A percentile compares a stretch with the other conserved stretches of the same genome.
These are phyloP conservation scores for Anastrepha obliqua DNA, from an alignment of 1,140 invertebrate species.

Conservation along the genomic window DNA sequence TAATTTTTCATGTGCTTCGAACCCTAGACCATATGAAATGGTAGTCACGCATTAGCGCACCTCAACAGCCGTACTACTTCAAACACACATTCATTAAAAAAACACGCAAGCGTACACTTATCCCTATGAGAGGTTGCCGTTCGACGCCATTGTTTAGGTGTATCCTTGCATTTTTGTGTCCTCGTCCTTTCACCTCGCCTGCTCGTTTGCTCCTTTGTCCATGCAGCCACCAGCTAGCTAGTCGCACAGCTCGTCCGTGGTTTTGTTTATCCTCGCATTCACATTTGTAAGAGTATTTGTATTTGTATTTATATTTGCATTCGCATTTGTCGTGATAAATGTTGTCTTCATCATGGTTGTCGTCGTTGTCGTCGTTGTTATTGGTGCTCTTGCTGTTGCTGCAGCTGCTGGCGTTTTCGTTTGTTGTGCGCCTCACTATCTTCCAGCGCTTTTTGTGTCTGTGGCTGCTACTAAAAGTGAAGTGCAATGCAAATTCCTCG, in stretches of 20 bases:
- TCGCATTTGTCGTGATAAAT: constrained; percentile 24
- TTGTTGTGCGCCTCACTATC: not conserved
- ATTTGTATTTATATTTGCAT: constrained; percentile 28
- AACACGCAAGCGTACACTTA: not conserved
- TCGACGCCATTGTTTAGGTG: not conserved
- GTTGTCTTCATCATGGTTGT: constrained; percentile 18
- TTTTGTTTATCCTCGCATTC: constrained; percentile 22
- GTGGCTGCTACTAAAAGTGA: not conserved
- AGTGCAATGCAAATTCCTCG: not conserved
- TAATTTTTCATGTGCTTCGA: too few relatives aligned
- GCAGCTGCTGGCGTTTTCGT: not conserved
- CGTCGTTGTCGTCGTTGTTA: not conserved
- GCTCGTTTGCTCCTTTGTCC: not conserved
- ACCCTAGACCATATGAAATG: too few relatives aligned
- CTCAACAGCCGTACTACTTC: too few relatives aligned
- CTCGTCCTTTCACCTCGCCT: not conserved
- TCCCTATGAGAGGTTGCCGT: not conserved
- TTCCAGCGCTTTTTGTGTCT: not conserved
- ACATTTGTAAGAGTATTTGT: constrained; percentile 6
- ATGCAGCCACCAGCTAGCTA: not conserved
- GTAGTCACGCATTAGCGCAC: too few relatives aligned
- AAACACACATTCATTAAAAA: not conserved
- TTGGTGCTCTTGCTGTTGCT: not conserved
- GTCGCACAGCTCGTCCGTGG: not conserved
- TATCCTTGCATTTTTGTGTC: constrained; percentile 27